These are phyloP conservation scores for Polypterus senegalus DNA, from an alignment of 2,113 vertebrate species.

Conservation along the genomic window DNA sequence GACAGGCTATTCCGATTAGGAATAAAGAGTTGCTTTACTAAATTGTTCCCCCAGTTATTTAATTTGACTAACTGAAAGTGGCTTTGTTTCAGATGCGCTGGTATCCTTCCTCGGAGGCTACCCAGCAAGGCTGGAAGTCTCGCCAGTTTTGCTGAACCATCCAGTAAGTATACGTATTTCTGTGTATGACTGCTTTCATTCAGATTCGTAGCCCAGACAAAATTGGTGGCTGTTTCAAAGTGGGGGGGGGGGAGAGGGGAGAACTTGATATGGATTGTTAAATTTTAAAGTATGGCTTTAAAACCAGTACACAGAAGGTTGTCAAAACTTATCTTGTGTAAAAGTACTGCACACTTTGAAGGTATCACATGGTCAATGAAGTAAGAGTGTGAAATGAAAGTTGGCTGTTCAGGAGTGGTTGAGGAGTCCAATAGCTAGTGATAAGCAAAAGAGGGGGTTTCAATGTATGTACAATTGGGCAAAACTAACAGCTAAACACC, in stretches of 20 bases:
- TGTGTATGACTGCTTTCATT: no score
- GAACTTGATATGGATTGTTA: background rate
- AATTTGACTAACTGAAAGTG: background rate
- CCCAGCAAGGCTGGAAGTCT: conserved; percentile 94
- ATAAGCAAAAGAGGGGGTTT: no score
- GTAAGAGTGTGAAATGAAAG: no score
- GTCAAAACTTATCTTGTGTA: no score
- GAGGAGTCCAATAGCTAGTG: no score
- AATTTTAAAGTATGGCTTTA: background rate
- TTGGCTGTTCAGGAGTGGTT: no score
- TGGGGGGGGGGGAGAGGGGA: background rate
- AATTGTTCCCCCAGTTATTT: background rate
- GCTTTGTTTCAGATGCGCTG: conserved; percentile 75
- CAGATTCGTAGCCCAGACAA: background rate
- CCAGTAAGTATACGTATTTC: conserved; percentile 41
- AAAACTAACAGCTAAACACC: no score
- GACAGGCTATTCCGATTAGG: no score
- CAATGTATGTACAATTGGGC: no score
- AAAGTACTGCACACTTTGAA: no score
- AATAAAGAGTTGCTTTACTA: background rate
- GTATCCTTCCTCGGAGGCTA: conserved; percentile 83
- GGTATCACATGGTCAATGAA: no score
- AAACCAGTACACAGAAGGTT: background rate
- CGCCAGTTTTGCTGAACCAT: conserved; percentile 87
- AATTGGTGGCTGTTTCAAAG: background rate